phyloP scores from a whole-genome alignment of 2,113 vertebrate species.

The Lampris megalopsis region DNA sequence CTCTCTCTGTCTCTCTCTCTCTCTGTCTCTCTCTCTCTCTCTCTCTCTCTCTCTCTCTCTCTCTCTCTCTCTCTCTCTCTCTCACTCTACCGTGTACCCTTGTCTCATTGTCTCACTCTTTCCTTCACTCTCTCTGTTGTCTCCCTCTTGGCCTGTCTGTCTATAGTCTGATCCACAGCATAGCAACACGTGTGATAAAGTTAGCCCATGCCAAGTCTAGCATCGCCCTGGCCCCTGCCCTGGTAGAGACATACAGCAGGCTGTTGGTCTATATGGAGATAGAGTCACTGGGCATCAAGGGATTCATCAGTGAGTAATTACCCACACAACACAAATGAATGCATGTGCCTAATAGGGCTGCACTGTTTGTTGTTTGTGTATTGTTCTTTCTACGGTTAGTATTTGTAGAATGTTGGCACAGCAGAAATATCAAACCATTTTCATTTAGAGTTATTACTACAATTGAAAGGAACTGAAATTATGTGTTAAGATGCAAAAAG shows the following conservation, averaged over 20 bases:
- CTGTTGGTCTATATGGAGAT: conserved; percentile 99
- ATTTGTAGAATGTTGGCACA: no score
- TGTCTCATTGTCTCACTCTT: neutral
- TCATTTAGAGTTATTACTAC: neutral
- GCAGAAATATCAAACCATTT: neutral
- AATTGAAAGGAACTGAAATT: neutral
- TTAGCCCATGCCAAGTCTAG: conserved; percentile 96
- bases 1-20: neutral
- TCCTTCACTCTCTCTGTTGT: no score
- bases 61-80: neutral
- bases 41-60: no score
- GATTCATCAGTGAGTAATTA: conserved; percentile 94
- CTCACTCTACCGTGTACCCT: neutral
- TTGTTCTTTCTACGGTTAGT: no score
- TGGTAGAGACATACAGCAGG: conserved; percentile 98
- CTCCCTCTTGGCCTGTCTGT: conserved; percentile 1
- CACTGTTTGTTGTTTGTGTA: no score
- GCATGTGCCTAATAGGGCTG: neutral
- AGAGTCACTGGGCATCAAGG: conserved; percentile 98
- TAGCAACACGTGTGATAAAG: conserved; percentile 98
- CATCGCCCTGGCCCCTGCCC: conserved; percentile 92
- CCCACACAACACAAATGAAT: neutral
- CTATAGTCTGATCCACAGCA: conserved; percentile 95
- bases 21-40: neutral
- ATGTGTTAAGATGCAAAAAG: neutral